Evolutionary conservation across 64 coral and sea anemone genomes (phyloP).

Genomic region (Actinia tenebrosa): DNA sequence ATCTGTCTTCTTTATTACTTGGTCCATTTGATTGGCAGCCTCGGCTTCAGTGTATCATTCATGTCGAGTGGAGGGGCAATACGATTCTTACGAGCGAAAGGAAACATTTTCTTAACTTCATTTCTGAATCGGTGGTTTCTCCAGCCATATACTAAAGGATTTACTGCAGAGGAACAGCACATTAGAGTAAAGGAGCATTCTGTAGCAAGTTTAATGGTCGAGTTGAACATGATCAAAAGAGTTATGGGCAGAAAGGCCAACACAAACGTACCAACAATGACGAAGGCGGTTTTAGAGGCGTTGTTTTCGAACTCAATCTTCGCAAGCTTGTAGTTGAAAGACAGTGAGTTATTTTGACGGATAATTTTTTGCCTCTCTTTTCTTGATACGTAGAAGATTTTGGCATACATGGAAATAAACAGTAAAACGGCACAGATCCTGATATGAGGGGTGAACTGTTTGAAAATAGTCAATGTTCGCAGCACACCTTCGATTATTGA

Average conservation of each 20-base stretch:
- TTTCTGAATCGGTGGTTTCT: neutral
- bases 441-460: neutral
- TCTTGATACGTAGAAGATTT: neutral
- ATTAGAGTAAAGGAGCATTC: conserved; percentile 1
- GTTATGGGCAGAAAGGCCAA: conserved; percentile 9
- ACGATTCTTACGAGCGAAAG: neutral
- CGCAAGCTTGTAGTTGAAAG: conserved; percentile 1
- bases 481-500: neutral
- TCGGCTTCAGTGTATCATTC: too few relatives aligned
- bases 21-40: too few relatives aligned
- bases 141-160: conserved; percentile 9
- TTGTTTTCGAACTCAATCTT: conserved; percentile 1
- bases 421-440: neutral
- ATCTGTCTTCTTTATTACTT: too few relatives aligned
- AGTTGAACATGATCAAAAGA: neutral
- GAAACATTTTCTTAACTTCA: neutral
- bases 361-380: neutral
- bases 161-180: conserved; percentile 11
- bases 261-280: neutral
- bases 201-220: neutral
- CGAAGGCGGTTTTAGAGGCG: neutral
- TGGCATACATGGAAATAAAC: conserved; percentile 9
- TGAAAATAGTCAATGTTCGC: conserved; percentile 3
- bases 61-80: neutral
- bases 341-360: neutral